phyloP scores from a whole-genome alignment of 2,113 vertebrate species.

The Python bivittatus region DNA sequence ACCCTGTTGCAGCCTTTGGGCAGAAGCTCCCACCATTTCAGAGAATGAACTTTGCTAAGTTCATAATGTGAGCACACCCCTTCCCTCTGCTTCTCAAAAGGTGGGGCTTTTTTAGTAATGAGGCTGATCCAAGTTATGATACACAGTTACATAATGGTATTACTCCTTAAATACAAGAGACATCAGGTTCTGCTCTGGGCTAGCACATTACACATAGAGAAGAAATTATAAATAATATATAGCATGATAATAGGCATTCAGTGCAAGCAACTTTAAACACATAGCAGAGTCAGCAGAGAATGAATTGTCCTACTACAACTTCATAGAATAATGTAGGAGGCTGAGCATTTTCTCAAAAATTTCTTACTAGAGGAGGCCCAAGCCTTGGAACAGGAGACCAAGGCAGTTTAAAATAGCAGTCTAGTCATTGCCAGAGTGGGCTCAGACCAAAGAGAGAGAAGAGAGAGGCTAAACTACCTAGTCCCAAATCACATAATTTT shows the following conservation, averaged over 20 bases:
- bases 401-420: not conserved
- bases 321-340: not conserved
- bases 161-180: not conserved
- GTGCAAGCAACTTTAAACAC: not conserved
- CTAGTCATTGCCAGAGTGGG: not conserved
- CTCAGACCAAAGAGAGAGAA: not conserved
- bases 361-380: not conserved
- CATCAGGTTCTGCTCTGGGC: not conserved
- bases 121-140: not conserved
- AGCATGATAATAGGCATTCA: too few relatives aligned
- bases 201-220: not conserved
- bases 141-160: not conserved
- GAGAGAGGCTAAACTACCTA: fast-evolving
- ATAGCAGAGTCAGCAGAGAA: not conserved
- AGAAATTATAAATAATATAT: not conserved
- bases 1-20: not conserved
- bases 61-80: not conserved
- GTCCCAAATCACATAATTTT: not conserved
- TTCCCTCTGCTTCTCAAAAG: not conserved
- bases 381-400: not conserved
- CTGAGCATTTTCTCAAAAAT: not conserved
- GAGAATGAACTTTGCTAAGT: not conserved
- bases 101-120: not conserved
- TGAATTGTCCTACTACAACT: not conserved
- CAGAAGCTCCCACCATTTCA: not conserved